Evolutionary conservation across 1,140 invertebrate species (phyloP), one percentile per base, ranked within the genome.

Genomic region (Drosophila tristis): DNA sequence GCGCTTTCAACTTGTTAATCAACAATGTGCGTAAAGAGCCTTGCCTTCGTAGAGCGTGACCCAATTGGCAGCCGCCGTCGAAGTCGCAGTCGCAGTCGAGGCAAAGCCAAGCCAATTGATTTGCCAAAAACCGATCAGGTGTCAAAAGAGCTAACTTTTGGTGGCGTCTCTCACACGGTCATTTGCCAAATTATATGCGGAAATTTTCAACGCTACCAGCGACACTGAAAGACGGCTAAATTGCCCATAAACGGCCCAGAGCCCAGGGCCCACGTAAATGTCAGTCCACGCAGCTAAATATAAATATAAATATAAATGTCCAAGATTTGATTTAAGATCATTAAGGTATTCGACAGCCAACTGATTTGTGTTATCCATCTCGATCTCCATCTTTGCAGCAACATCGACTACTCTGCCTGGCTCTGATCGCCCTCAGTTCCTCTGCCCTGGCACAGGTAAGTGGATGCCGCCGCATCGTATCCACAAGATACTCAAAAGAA

Each of bases 131-230:
- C 35, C 15, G 39, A 23, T 1, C 11, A 53, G 31, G 59, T 74
- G 71, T 74, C 59, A 74, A 74, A 51, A 35, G 45, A 35, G 64
- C 66, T 57, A 58, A 74, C 35, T 13, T 1, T 39, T 39, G 35
- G 11, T 13, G 11, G 11, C 35, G 35, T 39, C 35, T 29, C 26
- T 39, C 35, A 39, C 35, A 57, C 31, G 35, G 70, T 9, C 48
- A 73, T 56, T 65, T 59, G 53, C 59, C 49, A 74, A 80, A 63
- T 76, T 67, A 57, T 71, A 71, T 79, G 62, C 65, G 75, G 71
- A 75, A 84, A 84, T 64, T 84, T 79, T 49, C 9, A 42, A 57
- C 26, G 57, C 43, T 45, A 25, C 25, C 70, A 39, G 43, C 75
- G 35, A 35, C 61, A 70, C 64, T 50, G 67, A 70, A 74, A 67